Evolutionary conservation across 2,888 invertebrate species (phyloP).

Genomic region (Lathronympha strigana): DNA sequence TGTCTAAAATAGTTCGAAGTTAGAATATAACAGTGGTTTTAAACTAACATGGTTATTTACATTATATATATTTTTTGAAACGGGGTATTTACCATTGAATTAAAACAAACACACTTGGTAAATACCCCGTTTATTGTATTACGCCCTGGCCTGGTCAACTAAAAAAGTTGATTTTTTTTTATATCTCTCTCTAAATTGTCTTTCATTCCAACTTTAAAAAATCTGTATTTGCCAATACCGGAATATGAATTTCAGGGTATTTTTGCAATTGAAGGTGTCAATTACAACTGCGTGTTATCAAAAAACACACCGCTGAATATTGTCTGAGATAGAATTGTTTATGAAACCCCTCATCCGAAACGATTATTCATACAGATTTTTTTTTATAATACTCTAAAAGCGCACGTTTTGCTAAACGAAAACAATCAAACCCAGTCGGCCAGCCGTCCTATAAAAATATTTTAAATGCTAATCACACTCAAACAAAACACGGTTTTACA

Average conservation of each 20-base stretch:
- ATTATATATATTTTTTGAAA: no score
- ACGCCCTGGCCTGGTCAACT: no score
- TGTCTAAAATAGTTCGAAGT: no score
- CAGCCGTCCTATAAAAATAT: constrained; percentile 31
- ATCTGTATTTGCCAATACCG: not conserved
- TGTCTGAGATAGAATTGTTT: constrained; percentile 10
- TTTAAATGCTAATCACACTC: constrained; percentile 30
- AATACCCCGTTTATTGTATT: no score
- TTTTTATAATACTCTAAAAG: constrained; percentile 8
- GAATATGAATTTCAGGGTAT: not conserved
- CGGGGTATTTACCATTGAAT: no score
- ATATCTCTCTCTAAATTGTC: no score
- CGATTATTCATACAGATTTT: constrained; percentile 11
- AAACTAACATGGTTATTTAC: no score
- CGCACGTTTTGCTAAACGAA: constrained; percentile 17
- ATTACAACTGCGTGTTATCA: not conserved
- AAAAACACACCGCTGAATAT: constrained; percentile 8
- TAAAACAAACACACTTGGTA: no score
- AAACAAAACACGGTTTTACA: constrained; percentile 13
- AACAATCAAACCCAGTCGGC: constrained; percentile 14
- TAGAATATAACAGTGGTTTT: no score
- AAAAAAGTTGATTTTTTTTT: no score
- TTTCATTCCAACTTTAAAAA: no score
- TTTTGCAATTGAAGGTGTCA: not conserved
- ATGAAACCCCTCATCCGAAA: constrained; percentile 19